These are phyloP conservation scores for Pseudococcus jackbeardsleyi DNA, from an alignment of 2,888 invertebrate genomes.

Conservation along the genomic window DNA sequence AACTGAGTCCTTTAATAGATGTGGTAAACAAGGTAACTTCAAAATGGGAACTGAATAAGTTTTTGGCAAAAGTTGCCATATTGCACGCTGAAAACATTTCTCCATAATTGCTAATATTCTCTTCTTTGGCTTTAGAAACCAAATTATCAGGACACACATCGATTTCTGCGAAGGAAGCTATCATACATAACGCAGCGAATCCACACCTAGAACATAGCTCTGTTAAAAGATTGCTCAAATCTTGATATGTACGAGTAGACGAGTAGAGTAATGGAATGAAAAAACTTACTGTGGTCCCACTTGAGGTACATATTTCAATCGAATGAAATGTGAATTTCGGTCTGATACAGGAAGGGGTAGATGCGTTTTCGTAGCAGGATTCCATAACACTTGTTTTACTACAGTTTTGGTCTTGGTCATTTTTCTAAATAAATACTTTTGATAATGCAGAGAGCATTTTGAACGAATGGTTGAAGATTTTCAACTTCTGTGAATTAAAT, in stretches of 20 bases:
- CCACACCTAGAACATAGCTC: slow-evolving; percentile 79
- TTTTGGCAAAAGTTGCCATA: slow-evolving; percentile 76
- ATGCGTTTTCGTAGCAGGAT: neutral
- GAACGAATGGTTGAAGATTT: no score
- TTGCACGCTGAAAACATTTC: slow-evolving; percentile 88
- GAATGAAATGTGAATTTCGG: slow-evolving; percentile 18
- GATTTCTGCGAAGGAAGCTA: slow-evolving; percentile 75
- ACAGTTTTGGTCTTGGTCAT: slow-evolving; percentile 31
- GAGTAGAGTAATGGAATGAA: neutral
- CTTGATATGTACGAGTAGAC: no score
- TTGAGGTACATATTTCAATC: slow-evolving; percentile 30
- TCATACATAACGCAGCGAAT: slow-evolving; percentile 87
- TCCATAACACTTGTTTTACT: slow-evolving; percentile 39
- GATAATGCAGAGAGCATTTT: no score
- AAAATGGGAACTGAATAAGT: slow-evolving; percentile 73
- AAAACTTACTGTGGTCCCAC: slow-evolving; percentile 55
- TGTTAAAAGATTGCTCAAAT: no score
- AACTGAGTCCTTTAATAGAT: slow-evolving; percentile 72
- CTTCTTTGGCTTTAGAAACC: slow-evolving; percentile 74
- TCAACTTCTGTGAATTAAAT: no score
- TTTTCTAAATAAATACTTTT: neutral
- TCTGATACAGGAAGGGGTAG: neutral
- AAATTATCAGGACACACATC: slow-evolving; percentile 75
- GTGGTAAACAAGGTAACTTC: slow-evolving; percentile 71
- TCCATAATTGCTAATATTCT: slow-evolving; percentile 83